These are phyloP conservation scores for Parasteatoda tepidariorum DNA, from an alignment of 1,140 invertebrate genomes.

Conservation along the genomic window DNA sequence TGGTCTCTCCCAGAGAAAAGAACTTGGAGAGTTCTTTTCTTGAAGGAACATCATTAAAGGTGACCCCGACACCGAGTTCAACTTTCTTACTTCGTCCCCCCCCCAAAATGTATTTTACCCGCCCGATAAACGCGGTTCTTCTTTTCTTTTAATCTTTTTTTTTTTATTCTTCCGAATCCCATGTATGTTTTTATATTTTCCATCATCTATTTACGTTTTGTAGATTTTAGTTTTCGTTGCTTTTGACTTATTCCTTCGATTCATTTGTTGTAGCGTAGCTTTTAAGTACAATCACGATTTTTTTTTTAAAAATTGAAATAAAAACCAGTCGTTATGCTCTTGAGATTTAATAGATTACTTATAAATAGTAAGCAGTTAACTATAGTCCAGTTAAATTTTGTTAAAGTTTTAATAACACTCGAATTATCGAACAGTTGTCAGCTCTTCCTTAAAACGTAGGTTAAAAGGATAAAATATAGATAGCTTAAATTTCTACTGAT, in stretches of 20 bases:
- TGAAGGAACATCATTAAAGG: constrained; percentile 57
- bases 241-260: too few relatives aligned
- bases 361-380: too few relatives aligned
- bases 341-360: too few relatives aligned
- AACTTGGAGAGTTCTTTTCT: constrained; percentile 42
- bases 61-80: constrained; percentile 39
- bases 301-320: neutral
- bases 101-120: neutral
- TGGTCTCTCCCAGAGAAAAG: constrained; percentile 41
- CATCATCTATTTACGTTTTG: neutral
- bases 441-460: too few relatives aligned
- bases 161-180: neutral
- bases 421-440: too few relatives aligned
- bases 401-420: too few relatives aligned
- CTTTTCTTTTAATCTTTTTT: neutral
- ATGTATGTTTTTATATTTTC: neutral
- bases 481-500: too few relatives aligned
- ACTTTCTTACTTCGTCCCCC: constrained; percentile 19
- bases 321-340: neutral
- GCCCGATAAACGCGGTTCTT: too few relatives aligned
- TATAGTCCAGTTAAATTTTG: too few relatives aligned
- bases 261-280: too few relatives aligned
- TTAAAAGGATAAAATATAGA: too few relatives aligned
- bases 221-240: neutral
- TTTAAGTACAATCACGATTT: neutral